phyloP scores from a whole-genome alignment of 1,140 invertebrate species.

The Akabosia matsudoensis region DNA sequence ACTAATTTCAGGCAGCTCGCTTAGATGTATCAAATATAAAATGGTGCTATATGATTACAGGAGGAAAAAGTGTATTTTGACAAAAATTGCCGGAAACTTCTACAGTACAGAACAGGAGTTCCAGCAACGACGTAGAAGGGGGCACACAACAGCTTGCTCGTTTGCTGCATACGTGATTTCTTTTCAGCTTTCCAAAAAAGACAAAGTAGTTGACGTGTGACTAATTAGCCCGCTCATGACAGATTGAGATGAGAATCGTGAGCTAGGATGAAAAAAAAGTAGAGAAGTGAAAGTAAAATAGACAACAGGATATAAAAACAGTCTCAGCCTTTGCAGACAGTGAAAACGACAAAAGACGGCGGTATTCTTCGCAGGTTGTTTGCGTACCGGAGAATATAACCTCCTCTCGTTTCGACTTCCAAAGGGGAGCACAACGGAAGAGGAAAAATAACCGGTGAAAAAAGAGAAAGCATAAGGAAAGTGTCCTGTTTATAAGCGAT shows the following conservation, averaged over 20 bases:
- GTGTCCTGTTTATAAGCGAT: conserved; percentile 9
- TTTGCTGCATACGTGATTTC: conserved; percentile 39
- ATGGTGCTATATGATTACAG: neutral
- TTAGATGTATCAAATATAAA: neutral
- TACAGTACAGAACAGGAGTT: neutral
- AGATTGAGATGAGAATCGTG: conserved; percentile 38
- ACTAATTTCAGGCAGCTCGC: neutral
- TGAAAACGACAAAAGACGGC: too few relatives aligned
- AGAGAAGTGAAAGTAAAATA: neutral
- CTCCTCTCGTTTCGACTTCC: neutral
- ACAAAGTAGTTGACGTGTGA: conserved; percentile 40
- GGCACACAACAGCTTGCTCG: conserved; percentile 8
- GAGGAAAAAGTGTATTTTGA: too few relatives aligned
- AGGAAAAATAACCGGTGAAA: conserved; percentile 16
- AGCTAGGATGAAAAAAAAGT: conserved; percentile 4
- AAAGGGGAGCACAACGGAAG: neutral
- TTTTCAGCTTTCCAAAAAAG: conserved; percentile 20
- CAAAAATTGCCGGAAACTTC: too few relatives aligned
- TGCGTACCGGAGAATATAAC: neutral
- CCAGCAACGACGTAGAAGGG: neutral
- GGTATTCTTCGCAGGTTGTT: neutral
- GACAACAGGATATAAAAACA: neutral
- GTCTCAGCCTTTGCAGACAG: too few relatives aligned
- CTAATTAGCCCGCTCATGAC: conserved; percentile 45
- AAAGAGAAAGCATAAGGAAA: conserved; percentile 18